Conservation (phyloP, 2,113 vertebrate genomes). For the Rhinopomastus cyanomelas region DNA sequence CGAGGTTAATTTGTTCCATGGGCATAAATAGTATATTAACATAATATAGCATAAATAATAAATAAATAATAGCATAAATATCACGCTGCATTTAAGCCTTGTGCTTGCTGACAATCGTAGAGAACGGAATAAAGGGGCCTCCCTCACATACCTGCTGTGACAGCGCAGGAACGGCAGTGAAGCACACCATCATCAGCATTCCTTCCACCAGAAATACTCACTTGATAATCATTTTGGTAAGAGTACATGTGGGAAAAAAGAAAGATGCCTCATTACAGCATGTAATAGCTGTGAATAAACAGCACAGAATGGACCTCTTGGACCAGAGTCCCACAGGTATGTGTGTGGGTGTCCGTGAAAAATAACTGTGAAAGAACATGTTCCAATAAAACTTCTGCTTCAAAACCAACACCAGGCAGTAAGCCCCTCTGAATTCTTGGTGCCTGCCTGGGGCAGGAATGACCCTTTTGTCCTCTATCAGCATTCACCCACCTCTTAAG, state of each 20-base stretch:
- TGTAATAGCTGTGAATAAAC: neutral
- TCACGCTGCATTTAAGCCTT: neutral
- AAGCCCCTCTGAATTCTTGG: neutral
- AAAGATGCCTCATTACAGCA: neutral
- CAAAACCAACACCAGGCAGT: constrained; percentile 6
- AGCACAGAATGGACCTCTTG: neutral
- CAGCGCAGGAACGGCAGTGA: neutral
- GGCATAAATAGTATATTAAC: no score
- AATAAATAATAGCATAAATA: no score
- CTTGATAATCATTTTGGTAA: neutral
- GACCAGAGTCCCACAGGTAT: neutral
- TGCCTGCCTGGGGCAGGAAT: neutral
- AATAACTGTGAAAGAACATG: neutral
- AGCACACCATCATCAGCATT: neutral
- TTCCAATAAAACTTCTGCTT: neutral
- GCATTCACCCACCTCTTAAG: neutral
- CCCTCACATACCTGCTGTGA: neutral
- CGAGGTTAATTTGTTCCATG: neutral
- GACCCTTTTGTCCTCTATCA: neutral
- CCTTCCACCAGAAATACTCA: neutral
- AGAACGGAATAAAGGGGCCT: neutral
- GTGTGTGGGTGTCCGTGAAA: neutral
- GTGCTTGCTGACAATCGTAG: neutral
- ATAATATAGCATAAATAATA: no score
- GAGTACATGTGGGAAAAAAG: neutral